A percentile compares a stretch with the other conserved stretches of the same genome.
Evolutionary conservation across 2,888 invertebrate species (phyloP).

Genomic region (Folsomia candida): DNA sequence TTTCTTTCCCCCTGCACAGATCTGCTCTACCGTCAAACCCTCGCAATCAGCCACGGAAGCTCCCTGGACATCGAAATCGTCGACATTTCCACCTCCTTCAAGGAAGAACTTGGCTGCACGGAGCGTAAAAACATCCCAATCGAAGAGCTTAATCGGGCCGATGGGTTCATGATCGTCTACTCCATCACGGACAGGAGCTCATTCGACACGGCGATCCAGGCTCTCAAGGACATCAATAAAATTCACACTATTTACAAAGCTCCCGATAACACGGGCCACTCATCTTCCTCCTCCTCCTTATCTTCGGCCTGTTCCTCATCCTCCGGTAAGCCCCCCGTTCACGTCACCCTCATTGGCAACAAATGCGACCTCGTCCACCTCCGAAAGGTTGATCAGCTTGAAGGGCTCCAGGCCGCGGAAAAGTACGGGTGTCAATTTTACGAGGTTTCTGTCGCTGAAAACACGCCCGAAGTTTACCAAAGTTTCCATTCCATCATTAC

Average conservation of each 20-base stretch:
- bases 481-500: slow-evolving; percentile 62
- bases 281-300: too few relatives aligned
- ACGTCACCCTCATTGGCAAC: slow-evolving; percentile 70
- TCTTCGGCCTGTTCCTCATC: too few relatives aligned
- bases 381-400: slow-evolving; percentile 70
- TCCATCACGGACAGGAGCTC: slow-evolving; percentile 69
- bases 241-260: slow-evolving; percentile 22
- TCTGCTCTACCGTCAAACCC: slow-evolving; percentile 71
- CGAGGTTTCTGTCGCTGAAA: slow-evolving; percentile 77
- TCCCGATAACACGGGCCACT: too few relatives aligned
- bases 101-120: too few relatives aligned
- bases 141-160: slow-evolving; percentile 72
- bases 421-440: slow-evolving; percentile 68
- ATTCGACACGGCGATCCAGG: slow-evolving; percentile 67
- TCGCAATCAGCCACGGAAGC: too few relatives aligned
- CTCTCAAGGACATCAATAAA: slow-evolving; percentile 59
- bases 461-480: slow-evolving; percentile 69
- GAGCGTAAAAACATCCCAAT: slow-evolving; percentile 58
- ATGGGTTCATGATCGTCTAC: slow-evolving; percentile 76
- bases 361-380: slow-evolving; percentile 77
- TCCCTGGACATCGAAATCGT: too few relatives aligned
- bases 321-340: too few relatives aligned
- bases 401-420: slow-evolving; percentile 67
- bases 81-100: slow-evolving; percentile 73
- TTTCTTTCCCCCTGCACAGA: too few relatives aligned